Base-by-base conservation (phyloP, 2,113 vertebrate genomes). In the Oreochromis spilurus region DNA sequence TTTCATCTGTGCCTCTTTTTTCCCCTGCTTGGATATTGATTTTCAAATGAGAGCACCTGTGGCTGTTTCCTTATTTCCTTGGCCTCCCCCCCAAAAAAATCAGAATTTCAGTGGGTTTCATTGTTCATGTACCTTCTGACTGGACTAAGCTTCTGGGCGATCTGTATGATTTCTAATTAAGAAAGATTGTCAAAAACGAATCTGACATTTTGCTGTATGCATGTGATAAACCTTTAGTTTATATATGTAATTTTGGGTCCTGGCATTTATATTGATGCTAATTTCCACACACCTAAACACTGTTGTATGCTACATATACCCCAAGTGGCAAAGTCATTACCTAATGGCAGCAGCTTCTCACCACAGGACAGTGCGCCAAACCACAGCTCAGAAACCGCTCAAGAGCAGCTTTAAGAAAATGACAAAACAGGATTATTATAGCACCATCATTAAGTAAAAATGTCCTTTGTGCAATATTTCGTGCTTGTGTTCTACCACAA, bases 41-140 rank as follows among this genome's bases (percentile, higher is more conserved):
- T 91, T 91, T 26, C 53, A 88, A 92, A 94, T 84, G 55, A 83
- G 60, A 54, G 43, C 87, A 85, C 84, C 91, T 91, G 89, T 79
- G 87, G 60, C 82, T 87, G 54, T 45, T 72, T 40, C 38, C 86
- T 67, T 81, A 70, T 70, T 85, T 62, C 77, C 62, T 60, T 79
- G 60, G n/a, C 10, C 60, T n/a, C 60, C 34, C 26, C n/a, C 3
- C 5, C 8, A 5, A 19, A 72, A 72, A 72, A 72, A 55, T 4
- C 24, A 10, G 6, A 60, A 81, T 81, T 79, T 70, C 10, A 36
- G 24, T 67, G 9, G 13, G 19, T 83, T 84, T 65, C 62, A 34
- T 83, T 78, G 57, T 81, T 72, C 45, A 77, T 40, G 31, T 60
- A 9, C 12, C 13, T 77, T 24, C n/a, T 54, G 83, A 83, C 82